A percentile compares a stretch with the other conserved stretches of the same genome.
These are phyloP conservation scores for Artemia sp. DNA, from an alignment of 2,888 invertebrate genomes.

Conservation along the genomic window DNA sequence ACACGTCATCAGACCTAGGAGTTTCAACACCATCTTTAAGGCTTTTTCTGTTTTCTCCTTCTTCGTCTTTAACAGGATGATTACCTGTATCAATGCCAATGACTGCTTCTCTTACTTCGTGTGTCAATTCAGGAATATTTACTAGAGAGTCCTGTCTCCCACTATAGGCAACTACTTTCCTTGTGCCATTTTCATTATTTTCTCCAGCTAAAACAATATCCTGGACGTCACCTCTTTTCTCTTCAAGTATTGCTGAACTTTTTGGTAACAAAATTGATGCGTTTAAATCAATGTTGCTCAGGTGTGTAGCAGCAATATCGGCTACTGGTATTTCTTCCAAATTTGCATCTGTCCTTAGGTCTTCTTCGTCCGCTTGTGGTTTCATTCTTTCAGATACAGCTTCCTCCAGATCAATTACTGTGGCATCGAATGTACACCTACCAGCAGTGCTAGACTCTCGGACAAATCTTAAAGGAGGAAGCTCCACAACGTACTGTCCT, in stretches of 20 bases:
- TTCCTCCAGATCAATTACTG: constrained; percentile 71
- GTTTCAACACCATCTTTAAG: too few relatives aligned
- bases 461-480: constrained; percentile 68
- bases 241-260: too few relatives aligned
- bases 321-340: constrained; percentile 57
- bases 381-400: constrained; percentile 49
- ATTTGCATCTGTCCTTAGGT: constrained; percentile 66
- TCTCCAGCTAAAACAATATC: too few relatives aligned
- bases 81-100: too few relatives aligned
- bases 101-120: not conserved
- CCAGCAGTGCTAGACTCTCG: constrained; percentile 77
- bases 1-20: too few relatives aligned
- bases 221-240: too few relatives aligned
- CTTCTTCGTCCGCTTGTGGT: constrained; percentile 48
- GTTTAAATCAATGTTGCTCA: too few relatives aligned
- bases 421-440: constrained; percentile 73
- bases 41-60: too few relatives aligned
- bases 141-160: constrained; percentile 8
- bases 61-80: too few relatives aligned
- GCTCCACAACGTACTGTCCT: constrained; percentile 66
- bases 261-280: too few relatives aligned
- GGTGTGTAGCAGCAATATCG: not conserved
- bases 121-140: not conserved
- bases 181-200: too few relatives aligned
- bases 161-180: not conserved